phyloP scores from a whole-genome alignment of 2,797 vertebrate genomes.

The Alosa sapidissima region DNA sequence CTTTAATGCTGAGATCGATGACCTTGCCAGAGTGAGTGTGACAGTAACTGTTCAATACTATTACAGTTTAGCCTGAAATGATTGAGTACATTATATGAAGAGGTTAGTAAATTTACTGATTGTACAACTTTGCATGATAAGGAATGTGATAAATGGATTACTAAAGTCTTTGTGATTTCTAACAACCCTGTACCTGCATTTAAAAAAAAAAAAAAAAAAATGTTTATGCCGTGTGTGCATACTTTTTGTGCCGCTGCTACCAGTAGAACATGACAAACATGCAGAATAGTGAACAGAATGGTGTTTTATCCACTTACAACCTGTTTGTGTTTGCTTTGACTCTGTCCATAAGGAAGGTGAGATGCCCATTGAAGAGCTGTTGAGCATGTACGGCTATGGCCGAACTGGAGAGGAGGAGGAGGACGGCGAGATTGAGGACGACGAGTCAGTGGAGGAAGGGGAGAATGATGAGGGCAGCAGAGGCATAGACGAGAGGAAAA shows the following conservation, averaged over 20 bases:
- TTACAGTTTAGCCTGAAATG: neutral
- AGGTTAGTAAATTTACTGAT: neutral
- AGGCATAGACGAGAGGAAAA: slow-evolving; percentile 84
- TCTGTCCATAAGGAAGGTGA: slow-evolving; percentile 84
- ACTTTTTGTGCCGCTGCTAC: neutral
- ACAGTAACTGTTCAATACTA: neutral
- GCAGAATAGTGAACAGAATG: neutral
- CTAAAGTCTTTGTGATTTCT: neutral
- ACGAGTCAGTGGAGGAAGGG: slow-evolving; percentile 79
- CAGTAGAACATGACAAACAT: neutral
- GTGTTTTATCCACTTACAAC: neutral
- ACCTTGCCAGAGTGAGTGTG: slow-evolving; percentile 88
- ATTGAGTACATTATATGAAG: neutral
- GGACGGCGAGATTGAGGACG: slow-evolving; percentile 70
- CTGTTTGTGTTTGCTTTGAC: neutral
- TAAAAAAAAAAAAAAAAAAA: too few species aligned
- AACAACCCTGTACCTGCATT: neutral
- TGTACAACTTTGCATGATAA: neutral
- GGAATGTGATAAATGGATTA: neutral
- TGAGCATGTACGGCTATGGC: slow-evolving; percentile 93
- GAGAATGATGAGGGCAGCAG: slow-evolving; percentile 85
- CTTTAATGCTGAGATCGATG: slow-evolving; percentile 90
- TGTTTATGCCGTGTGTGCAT: neutral
- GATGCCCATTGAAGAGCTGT: slow-evolving; percentile 96
- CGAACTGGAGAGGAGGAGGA: slow-evolving; percentile 86